Percentiles rank a stretch among this genome's conserved stretches.
Conservation (phyloP, 2,797 vertebrate genomes). For the Danio choprae region DNA sequence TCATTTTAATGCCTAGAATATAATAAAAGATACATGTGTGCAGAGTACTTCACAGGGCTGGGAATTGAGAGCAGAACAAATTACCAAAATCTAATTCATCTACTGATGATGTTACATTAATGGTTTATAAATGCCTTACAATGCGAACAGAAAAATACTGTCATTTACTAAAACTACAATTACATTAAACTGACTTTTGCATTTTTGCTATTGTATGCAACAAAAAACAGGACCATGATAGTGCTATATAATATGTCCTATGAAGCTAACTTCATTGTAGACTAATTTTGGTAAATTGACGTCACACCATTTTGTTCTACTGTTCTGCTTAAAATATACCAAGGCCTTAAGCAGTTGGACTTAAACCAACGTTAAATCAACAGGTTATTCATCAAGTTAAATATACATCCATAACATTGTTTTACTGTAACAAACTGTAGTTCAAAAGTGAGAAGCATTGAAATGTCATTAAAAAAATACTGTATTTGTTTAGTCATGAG, state of each 20-base stretch:
- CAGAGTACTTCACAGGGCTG: background rate
- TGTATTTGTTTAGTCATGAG: background rate
- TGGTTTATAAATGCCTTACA: background rate
- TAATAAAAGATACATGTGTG: slow-evolving; percentile 3
- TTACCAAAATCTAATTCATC: background rate
- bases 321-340: no score
- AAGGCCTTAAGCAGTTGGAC: no score
- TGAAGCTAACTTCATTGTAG: no score
- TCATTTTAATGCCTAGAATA: slow-evolving; percentile 7
- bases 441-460: background rate
- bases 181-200: background rate
- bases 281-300: no score
- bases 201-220: background rate
- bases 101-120: background rate
- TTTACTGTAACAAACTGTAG: background rate
- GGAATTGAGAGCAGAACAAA: background rate
- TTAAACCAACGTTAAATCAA: no score
- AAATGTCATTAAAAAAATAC: background rate
- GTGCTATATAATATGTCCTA: background rate
- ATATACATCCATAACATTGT: background rate
- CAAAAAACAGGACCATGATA: background rate
- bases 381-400: background rate
- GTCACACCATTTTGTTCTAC: no score
- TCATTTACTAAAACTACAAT: background rate
- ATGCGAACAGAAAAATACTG: background rate